Conservation (phyloP, 2,888 invertebrate genomes). For the Drosophila formosana region DNA sequence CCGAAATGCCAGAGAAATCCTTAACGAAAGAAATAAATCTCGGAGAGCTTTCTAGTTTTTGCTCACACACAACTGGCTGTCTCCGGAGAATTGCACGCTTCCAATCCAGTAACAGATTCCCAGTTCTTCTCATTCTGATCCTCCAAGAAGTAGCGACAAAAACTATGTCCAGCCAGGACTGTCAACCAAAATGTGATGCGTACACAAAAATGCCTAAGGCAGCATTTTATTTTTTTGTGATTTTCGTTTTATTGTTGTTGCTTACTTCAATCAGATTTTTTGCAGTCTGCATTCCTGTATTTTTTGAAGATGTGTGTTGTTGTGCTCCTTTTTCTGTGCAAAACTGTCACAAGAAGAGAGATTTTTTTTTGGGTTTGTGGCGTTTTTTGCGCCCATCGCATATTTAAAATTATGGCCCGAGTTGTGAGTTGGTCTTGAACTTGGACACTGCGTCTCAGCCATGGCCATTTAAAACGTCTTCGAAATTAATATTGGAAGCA, state of each 20-base stretch:
- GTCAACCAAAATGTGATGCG: constrained; percentile 58
- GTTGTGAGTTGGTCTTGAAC: constrained; percentile 39
- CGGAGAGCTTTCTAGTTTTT: constrained; percentile 73
- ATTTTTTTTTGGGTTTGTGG: constrained; percentile 33
- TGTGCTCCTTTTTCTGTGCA: constrained; percentile 17
- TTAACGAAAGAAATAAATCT: constrained; percentile 81
- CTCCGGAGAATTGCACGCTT: constrained; percentile 80
- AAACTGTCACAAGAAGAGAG: constrained; percentile 67
- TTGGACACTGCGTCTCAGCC: constrained; percentile 56
- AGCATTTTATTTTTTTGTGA: constrained; percentile 57
- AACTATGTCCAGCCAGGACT: constrained; percentile 48
- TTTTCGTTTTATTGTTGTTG: constrained; percentile 4
- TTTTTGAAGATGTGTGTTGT: constrained; percentile 34
- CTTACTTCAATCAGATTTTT: constrained; percentile 42
- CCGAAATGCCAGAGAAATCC: constrained; percentile 65
- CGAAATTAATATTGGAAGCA: constrained; percentile 79
- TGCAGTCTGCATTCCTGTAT: constrained; percentile 44
- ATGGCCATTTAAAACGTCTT: constrained; percentile 78
- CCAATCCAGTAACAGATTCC: constrained; percentile 10
- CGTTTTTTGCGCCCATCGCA: constrained; percentile 50
- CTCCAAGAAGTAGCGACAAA: constrained; percentile 40
- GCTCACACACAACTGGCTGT: constrained; percentile 48
- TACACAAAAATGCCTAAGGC: constrained; percentile 69
- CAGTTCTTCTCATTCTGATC: constrained; percentile 22
- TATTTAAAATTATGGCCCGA: constrained; percentile 72